Evolutionary conservation across 2,888 invertebrate genomes (phyloP).

Genomic region (Melikaiella ostensackeni): DNA sequence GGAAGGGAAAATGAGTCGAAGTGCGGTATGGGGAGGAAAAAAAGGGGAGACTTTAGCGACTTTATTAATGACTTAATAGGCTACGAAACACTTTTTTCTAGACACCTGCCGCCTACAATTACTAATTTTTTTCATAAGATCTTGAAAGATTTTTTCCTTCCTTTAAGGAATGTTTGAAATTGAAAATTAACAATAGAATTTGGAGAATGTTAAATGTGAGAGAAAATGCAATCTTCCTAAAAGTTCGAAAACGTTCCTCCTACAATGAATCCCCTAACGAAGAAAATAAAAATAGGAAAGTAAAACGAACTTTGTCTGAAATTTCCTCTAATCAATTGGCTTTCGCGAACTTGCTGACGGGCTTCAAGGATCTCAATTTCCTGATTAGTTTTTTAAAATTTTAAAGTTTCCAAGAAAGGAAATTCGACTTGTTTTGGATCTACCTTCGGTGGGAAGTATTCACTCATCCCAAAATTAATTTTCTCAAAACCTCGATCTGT

Average conservation of each 20-base stretch:
- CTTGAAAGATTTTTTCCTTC: neutral
- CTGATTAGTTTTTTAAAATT: neutral
- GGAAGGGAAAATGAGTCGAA: too few species aligned
- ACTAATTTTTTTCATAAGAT: too few species aligned
- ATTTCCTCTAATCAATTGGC: constrained; percentile 14
- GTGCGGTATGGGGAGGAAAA: too few species aligned
- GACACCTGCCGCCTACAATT: too few species aligned
- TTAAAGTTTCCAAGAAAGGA: neutral
- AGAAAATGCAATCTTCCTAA: neutral
- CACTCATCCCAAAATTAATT: neutral
- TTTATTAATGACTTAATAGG: too few species aligned
- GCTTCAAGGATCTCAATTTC: constrained; percentile 10
- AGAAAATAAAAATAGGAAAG: constrained; percentile 15
- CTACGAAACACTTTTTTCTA: too few species aligned
- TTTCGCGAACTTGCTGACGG: neutral
- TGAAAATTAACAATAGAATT: neutral
- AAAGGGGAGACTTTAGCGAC: too few species aligned
- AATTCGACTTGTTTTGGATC: neutral
- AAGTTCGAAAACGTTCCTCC: neutral
- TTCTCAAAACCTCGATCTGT: neutral
- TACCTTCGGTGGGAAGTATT: neutral
- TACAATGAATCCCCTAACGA: constrained; percentile 16
- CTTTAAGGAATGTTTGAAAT: neutral
- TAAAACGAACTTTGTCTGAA: constrained; percentile 11
- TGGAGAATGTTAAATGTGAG: neutral